Percentiles rank a stretch among this genome's conserved stretches.
Conservation (phyloP, 2,888 invertebrate species). For the Dryococelus australis region DNA sequence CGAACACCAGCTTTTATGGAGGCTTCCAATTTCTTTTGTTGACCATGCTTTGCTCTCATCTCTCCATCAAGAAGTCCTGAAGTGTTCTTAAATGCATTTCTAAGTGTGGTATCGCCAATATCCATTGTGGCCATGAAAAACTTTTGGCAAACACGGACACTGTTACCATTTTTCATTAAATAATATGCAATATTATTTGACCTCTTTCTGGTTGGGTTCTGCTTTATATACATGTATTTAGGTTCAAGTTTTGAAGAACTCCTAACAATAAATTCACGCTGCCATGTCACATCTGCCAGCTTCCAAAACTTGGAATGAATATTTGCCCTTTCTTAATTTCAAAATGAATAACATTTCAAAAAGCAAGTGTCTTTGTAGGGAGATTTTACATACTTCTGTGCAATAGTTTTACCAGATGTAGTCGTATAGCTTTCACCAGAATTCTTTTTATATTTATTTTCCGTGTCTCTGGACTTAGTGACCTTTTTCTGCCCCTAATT, state of each 20-base stretch:
- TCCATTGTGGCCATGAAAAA: conserved; percentile 44
- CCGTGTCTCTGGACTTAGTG: conserved; percentile 7
- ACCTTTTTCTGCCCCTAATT: not conserved
- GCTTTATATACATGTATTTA: conserved; percentile 11
- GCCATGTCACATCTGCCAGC: conserved; percentile 19
- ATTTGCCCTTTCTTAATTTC: not conserved
- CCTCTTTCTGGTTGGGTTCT: conserved; percentile 5
- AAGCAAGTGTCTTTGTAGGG: conserved; percentile 25
- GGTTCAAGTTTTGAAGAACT: conserved; percentile 21
- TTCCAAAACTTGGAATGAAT: conserved; percentile 25
- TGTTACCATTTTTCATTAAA: conserved; percentile 38
- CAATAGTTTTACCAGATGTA: conserved; percentile 25
- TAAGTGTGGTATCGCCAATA: conserved; percentile 41
- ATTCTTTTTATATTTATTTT: conserved; percentile 32
- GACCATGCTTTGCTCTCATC: conserved; percentile 47
- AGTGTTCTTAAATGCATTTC: conserved; percentile 40
- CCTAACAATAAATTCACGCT: conserved; percentile 8
- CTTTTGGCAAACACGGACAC: conserved; percentile 42
- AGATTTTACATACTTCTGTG: conserved; percentile 23
- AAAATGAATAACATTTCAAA: conserved; percentile 16
- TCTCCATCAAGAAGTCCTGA: conserved; percentile 43
- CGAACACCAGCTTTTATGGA: conserved; percentile 42
- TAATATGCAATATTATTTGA: conserved; percentile 43
- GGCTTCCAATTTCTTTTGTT: conserved; percentile 39
- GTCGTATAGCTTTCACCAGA: conserved; percentile 22